phyloP scores from a whole-genome alignment of 2,797 vertebrate species.

The Hybognathus amarus region DNA sequence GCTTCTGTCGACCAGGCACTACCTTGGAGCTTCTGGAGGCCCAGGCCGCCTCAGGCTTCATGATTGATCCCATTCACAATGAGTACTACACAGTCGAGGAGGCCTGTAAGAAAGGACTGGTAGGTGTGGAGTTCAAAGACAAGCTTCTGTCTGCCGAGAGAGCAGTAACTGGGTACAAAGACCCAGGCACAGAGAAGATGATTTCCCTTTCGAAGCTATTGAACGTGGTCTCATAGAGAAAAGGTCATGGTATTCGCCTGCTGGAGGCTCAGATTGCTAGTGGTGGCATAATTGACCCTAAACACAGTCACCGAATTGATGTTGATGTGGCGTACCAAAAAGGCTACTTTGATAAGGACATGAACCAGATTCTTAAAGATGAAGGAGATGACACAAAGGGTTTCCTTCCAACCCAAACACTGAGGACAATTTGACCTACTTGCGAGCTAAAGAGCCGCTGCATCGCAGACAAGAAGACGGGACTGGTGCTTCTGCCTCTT shows the following conservation, averaged over 20 bases:
- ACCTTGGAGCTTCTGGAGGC: conserved; percentile 94
- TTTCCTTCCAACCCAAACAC: conserved; percentile 97
- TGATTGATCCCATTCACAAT: conserved; percentile 92
- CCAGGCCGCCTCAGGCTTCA: conserved; percentile 95
- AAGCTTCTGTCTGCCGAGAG: conserved; percentile 90
- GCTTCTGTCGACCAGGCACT: conserved; percentile 85
- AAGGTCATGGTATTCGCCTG: conserved; percentile 89
- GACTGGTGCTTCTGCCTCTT: conserved; percentile 88
- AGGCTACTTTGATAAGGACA: conserved; percentile 88
- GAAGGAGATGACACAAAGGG: conserved; percentile 88
- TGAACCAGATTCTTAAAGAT: conserved; percentile 87
- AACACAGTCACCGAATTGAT: conserved; percentile 89
- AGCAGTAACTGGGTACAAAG: conserved; percentile 93
- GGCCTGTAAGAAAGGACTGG: conserved; percentile 85
- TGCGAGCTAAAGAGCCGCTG: conserved; percentile 90
- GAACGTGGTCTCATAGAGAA: conserved; percentile 90
- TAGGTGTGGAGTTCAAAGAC: conserved; percentile 92
- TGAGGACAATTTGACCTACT: conserved; percentile 92
- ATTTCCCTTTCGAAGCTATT: conserved; percentile 95
- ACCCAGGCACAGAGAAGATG: conserved; percentile 85
- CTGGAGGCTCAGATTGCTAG: conserved; percentile 96
- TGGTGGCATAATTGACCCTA: conserved; percentile 95
- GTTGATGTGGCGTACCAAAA: conserved; percentile 87
- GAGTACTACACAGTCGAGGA: conserved; percentile 87
- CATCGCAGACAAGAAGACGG: conserved; percentile 85